Conservation (phyloP, 2,888 invertebrate species). For the Drosophila atripex region DNA sequence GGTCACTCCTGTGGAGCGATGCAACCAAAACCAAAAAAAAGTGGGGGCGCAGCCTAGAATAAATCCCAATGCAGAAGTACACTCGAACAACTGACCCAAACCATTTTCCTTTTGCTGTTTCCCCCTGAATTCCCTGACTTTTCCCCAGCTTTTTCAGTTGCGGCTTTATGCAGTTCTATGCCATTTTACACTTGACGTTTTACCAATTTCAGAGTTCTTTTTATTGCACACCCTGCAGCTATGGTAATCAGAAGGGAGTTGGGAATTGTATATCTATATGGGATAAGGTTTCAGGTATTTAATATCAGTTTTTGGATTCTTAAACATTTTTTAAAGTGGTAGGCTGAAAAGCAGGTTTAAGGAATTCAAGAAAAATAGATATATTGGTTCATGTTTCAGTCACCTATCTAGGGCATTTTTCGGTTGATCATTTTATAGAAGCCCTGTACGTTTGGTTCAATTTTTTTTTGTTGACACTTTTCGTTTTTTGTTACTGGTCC, state of each 20-base stretch:
- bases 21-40: slow-evolving; percentile 16
- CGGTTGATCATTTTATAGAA: background rate
- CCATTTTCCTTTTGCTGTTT: slow-evolving; percentile 3
- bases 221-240: slow-evolving; percentile 30
- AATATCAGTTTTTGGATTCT: too few relatives aligned
- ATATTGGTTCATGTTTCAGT: background rate
- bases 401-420: slow-evolving; percentile 7
- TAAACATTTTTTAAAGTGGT: too few relatives aligned
- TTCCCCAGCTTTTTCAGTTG: slow-evolving; percentile 23
- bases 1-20: slow-evolving; percentile 29
- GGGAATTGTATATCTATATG: background rate
- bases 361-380: background rate
- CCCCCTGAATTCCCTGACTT: background rate
- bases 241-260: background rate
- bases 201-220: slow-evolving; percentile 69
- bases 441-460: slow-evolving; percentile 12
- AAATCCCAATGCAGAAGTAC: slow-evolving; percentile 56
- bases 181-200: slow-evolving; percentile 73
- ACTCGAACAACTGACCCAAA: slow-evolving; percentile 35
- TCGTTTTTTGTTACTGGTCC: slow-evolving; percentile 21
- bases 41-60: slow-evolving; percentile 44
- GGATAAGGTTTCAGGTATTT: too few relatives aligned
- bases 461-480: slow-evolving; percentile 39
- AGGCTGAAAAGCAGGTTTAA: too few relatives aligned
- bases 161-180: slow-evolving; percentile 70